A percentile compares a stretch with the other conserved stretches of the same genome.
phyloP scores from a whole-genome alignment of 1,140 invertebrate species.

The Proales similis region DNA sequence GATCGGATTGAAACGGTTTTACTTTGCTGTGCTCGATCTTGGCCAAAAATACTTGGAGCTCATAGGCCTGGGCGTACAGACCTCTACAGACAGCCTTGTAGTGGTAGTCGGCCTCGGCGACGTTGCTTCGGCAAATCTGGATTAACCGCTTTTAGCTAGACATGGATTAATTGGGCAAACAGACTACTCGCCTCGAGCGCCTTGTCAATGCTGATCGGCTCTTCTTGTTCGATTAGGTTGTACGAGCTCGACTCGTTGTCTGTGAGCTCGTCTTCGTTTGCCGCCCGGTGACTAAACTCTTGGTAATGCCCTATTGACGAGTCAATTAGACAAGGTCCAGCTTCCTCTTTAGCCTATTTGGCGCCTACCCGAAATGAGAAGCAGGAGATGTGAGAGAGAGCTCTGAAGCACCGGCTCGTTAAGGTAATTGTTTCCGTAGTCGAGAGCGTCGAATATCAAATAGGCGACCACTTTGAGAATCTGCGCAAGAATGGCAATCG shows the following conservation, averaged over 20 bases:
- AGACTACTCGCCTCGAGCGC: background rate
- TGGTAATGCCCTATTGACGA: conserved; percentile 40
- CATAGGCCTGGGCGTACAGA: conserved; percentile 76
- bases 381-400: conserved; percentile 74
- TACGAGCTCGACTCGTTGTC: no score
- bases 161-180: conserved; percentile 10
- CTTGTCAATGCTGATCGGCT: conserved; percentile 40
- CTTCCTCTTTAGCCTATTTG: conserved; percentile 40
- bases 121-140: conserved; percentile 60
- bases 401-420: conserved; percentile 75
- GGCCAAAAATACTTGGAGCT: conserved; percentile 77
- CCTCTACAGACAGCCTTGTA: conserved; percentile 83
- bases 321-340: no score
- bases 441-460: conserved; percentile 75
- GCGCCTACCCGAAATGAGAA: conserved; percentile 63
- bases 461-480: conserved; percentile 70
- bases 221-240: conserved; percentile 39
- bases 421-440: conserved; percentile 70
- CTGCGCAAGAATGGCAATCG: conserved; percentile 56
- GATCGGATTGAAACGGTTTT: conserved; percentile 39
- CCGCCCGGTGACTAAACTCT: conserved; percentile 41
- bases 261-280: conserved; percentile 45
- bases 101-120: conserved; percentile 64
- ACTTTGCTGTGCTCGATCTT: conserved; percentile 59
- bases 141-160: conserved; percentile 59